Conservation (phyloP, 2,797 vertebrate genomes). For the Chaenodraco wilsoni region DNA sequence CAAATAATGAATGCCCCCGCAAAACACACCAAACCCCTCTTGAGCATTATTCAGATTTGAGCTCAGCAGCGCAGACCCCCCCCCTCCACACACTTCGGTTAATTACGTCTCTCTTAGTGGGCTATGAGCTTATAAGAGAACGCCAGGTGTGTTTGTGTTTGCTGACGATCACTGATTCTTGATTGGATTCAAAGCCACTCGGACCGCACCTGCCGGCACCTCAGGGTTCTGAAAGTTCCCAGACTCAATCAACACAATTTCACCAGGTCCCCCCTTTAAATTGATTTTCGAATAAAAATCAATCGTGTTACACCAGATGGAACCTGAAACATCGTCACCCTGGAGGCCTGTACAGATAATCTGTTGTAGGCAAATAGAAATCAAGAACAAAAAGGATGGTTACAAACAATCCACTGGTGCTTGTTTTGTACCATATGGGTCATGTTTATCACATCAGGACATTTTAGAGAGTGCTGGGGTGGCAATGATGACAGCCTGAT, state of each 20-base stretch:
- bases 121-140: slow-evolving; percentile 57
- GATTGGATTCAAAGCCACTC: slow-evolving; percentile 49
- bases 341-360: slow-evolving; percentile 29
- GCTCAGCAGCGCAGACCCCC: slow-evolving; percentile 47
- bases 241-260: slow-evolving; percentile 37
- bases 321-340: slow-evolving; percentile 28
- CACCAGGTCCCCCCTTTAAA: slow-evolving; percentile 28
- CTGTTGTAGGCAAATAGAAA: slow-evolving; percentile 31
- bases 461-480: slow-evolving; percentile 21
- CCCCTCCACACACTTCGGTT: slow-evolving; percentile 21
- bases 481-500: slow-evolving; percentile 11
- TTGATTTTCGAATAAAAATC: slow-evolving; percentile 40
- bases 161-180: slow-evolving; percentile 66
- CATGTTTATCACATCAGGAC: slow-evolving; percentile 34
- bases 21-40: slow-evolving; percentile 39
- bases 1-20: slow-evolving; percentile 47
- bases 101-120: slow-evolving; percentile 62
- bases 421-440: slow-evolving; percentile 30
- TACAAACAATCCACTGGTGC: slow-evolving; percentile 38
- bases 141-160: slow-evolving; percentile 65
- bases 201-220: slow-evolving; percentile 51
- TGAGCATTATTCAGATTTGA: slow-evolving; percentile 51
- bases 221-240: slow-evolving; percentile 47
- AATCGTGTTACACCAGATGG: slow-evolving; percentile 39
- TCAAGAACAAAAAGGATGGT: slow-evolving; percentile 16